Base-by-base conservation (phyloP, 2,797 vertebrate species). In the Linurgus olivaceus region DNA sequence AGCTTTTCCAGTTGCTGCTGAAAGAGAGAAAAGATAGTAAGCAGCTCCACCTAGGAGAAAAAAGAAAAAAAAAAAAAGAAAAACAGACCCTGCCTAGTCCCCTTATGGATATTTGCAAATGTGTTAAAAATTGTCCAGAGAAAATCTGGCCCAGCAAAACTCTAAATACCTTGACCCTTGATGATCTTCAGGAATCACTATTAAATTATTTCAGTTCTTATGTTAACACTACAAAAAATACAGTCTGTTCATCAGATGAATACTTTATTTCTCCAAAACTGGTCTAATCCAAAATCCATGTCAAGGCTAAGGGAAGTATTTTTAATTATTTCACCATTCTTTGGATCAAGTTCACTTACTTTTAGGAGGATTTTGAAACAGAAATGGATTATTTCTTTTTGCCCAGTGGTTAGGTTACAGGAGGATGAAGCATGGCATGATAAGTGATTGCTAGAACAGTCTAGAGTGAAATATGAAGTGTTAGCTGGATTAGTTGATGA, bases 401-500 rank as follows among this genome's bases (percentile, higher is more conserved):
- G 75, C 55, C 54, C 21, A 66, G 48, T 72, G 52, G 71, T 85
- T 89, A 85, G 40, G 35, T 85, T 85, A 89, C 29, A 25, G 44
- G 68, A 92, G 59, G 33, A 82, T 91, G 84, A 89, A 89, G 25
- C 44, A 55, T 4, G 21, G 40, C 47, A 68, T 65, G 66, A 44
- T 62, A 92, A 90, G 31, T 80, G 88, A 93, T 93, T 93, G 76
- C 62, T 73, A 76, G 44, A 92, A 45, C 3, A 44, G 67, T 33
- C 40, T 61, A 63, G 72, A 94, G 29, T 76, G 78, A 94, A 92
- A 94, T 59, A 85, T 47, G 55, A 70, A 92, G 67, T 70, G 55
- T 65, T 91, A 95, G 48, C 63, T 92, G 84, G 67, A 94, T 89
- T 93, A 92, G 52, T 82, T 87, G 84, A 82, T 87, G 81, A 94